Evolutionary conservation across 1,140 invertebrate species (phyloP).

Genomic region (Medauroidea extradentata): DNA sequence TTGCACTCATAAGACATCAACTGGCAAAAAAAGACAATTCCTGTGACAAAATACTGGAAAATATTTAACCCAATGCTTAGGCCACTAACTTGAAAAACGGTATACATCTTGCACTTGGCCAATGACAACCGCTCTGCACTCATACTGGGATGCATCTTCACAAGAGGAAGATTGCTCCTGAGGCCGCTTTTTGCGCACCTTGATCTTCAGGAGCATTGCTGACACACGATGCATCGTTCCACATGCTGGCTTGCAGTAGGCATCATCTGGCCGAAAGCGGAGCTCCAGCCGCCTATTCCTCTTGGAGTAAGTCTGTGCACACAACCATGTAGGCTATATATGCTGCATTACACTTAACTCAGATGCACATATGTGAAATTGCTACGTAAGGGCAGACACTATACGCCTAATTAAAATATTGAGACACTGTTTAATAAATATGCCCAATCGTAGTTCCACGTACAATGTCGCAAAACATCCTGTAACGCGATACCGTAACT

Average conservation of each 20-base stretch:
- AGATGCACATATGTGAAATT: too few relatives aligned
- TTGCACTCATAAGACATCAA: too few relatives aligned
- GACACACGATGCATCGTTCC: conserved; percentile 60
- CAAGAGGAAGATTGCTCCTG: background rate
- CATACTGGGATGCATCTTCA: background rate
- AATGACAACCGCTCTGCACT: conserved; percentile 46
- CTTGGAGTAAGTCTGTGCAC: conserved; percentile 35
- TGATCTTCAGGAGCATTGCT: conserved; percentile 70
- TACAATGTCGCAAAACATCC: too few relatives aligned
- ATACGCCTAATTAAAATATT: too few relatives aligned
- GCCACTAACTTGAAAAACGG: conserved; percentile 70
- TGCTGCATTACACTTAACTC: background rate
- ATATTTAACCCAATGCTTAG: too few relatives aligned
- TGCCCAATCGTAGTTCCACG: too few relatives aligned
- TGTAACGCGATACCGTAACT: too few relatives aligned
- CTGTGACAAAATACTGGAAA: too few relatives aligned
- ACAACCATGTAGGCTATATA: conserved; percentile 15
- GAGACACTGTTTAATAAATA: too few relatives aligned
- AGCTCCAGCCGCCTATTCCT: conserved; percentile 67
- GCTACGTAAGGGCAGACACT: too few relatives aligned
- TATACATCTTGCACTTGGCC: conserved; percentile 65
- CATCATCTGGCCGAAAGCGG: conserved; percentile 76
- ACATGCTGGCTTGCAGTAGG: conserved; percentile 75
- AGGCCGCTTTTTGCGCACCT: conserved; percentile 47
- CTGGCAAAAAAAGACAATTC: too few relatives aligned